Evolutionary conservation across 2,888 invertebrate genomes (phyloP), one percentile per base, ranked within the genome.

Genomic region (Octonoba sinensis): DNA sequence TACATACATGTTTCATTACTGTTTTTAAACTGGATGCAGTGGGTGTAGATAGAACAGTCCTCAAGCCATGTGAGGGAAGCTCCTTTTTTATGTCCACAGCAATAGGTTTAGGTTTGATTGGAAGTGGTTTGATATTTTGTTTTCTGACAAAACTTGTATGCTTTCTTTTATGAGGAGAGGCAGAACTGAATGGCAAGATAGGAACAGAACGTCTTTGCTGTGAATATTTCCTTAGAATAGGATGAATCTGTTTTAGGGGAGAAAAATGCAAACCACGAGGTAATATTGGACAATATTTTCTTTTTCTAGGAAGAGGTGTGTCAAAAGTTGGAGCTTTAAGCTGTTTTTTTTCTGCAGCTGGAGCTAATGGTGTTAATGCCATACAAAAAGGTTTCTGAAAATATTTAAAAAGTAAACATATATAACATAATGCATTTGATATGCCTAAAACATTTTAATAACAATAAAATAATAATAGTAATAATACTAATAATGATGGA

Each of bases 201-300:
- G 64, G 36, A 20, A 70, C 46, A 16, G 46, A 18, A 15, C 60
- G 51, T 70, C 74, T 75, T 24, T 74, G 75, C 18, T 78, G 83
- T 18, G 83, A 81, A 64, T 86, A 86, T 66, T 85, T 86, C 65
- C 83, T 85, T 15, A 85, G 60, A 57, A 85, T 85, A 2, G 85
- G 85, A 51, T 57, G 70, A 57, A 82, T 72, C 4, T 84, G 82
- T 36, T 75, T 82, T 18, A 82, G 46, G n/a, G 82, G 84, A 13
- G 84, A 79, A 49, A 72, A 59, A 22, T 54, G 62, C 16, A 36
- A 13, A 8, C 47, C 51, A n/a, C 76, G 67, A 46, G 83, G 83
- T 1, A 84, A 22, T 18, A 84, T 64, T 22, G 65, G 71, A 47
- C 27, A 46, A 11, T 57, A 54, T 47, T 70, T 36, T 36, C 36